These are phyloP conservation scores for Sebastes schlegelii DNA, from an alignment of 2,113 vertebrate species.

Conservation along the genomic window DNA sequence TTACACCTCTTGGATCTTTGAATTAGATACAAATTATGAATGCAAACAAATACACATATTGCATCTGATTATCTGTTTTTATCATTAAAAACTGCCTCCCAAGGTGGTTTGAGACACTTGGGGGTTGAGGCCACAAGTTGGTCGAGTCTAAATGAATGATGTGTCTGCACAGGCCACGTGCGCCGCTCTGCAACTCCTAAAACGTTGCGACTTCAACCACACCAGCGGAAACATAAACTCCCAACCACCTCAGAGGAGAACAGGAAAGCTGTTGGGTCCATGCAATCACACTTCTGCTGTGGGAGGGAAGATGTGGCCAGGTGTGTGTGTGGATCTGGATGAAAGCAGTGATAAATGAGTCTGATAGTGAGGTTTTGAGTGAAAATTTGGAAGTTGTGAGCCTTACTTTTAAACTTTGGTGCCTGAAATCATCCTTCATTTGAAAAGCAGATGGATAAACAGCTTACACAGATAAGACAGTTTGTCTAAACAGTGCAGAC, in stretches of 20 bases:
- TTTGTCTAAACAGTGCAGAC: conserved; percentile 31
- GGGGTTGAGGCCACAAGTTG: conserved; percentile 43
- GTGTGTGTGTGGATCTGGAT: background rate
- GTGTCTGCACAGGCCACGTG: conserved; percentile 49
- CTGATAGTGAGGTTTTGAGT: background rate
- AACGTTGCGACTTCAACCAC: conserved; percentile 41
- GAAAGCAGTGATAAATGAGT: background rate
- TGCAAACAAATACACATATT: background rate
- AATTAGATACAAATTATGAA: background rate
- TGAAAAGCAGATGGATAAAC: conserved; percentile 32
- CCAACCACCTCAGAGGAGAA: conserved; percentile 15
- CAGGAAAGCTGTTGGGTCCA: conserved; percentile 31
- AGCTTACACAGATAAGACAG: conserved; percentile 29
- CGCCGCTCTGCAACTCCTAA: conserved; percentile 30
- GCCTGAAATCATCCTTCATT: conserved; percentile 12
- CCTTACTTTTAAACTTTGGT: background rate
- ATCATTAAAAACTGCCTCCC: conserved; percentile 15
- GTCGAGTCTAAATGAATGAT: conserved; percentile 48
- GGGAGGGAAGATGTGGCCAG: background rate
- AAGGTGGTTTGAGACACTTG: conserved; percentile 47
- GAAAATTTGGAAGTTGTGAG: background rate
- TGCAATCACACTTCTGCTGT: conserved; percentile 9
- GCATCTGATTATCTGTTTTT: conserved; percentile 19
- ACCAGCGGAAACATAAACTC: conserved; percentile 61
- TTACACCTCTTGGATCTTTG: background rate